Evolutionary conservation across 2,888 invertebrate species (phyloP).

Genomic region (Metellina segmentata): DNA sequence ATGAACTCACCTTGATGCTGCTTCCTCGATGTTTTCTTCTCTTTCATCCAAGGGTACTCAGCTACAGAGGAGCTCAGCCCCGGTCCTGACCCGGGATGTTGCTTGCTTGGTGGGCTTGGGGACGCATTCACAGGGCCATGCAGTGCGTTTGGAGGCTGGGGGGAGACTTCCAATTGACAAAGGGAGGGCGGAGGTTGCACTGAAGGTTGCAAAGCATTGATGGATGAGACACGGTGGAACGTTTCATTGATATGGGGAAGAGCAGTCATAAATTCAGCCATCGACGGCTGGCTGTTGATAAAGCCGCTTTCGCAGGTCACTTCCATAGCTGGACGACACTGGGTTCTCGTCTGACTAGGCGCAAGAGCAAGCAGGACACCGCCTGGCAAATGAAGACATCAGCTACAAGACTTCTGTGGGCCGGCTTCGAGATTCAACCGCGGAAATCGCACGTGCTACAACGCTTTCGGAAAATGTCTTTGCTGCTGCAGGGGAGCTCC

Average conservation of each 20-base stretch:
- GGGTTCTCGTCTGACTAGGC: neutral
- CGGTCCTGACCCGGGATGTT: constrained; percentile 62
- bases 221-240: constrained; percentile 79
- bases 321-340: constrained; percentile 55
- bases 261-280: constrained; percentile 93
- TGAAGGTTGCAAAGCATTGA: constrained; percentile 77
- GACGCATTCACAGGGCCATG: constrained; percentile 61
- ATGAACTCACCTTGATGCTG: constrained; percentile 88
- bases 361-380: neutral
- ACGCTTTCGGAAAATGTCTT: too few relatives aligned
- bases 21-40: constrained; percentile 96
- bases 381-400: constrained; percentile 3
- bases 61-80: constrained; percentile 80
- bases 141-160: constrained; percentile 46
- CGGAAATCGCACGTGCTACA: too few relatives aligned
- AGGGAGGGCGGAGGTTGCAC: constrained; percentile 73
- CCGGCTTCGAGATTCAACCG: too few relatives aligned
- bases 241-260: constrained; percentile 80
- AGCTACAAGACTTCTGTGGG: neutral
- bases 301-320: constrained; percentile 88
- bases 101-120: constrained; percentile 70
- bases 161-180: constrained; percentile 71
- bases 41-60: constrained; percentile 98
- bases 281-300: constrained; percentile 95
- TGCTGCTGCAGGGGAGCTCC: neutral